A percentile compares a stretch with the other conserved stretches of the same genome.
Conservation (phyloP, 2,888 invertebrate species). For the Troides helena region DNA sequence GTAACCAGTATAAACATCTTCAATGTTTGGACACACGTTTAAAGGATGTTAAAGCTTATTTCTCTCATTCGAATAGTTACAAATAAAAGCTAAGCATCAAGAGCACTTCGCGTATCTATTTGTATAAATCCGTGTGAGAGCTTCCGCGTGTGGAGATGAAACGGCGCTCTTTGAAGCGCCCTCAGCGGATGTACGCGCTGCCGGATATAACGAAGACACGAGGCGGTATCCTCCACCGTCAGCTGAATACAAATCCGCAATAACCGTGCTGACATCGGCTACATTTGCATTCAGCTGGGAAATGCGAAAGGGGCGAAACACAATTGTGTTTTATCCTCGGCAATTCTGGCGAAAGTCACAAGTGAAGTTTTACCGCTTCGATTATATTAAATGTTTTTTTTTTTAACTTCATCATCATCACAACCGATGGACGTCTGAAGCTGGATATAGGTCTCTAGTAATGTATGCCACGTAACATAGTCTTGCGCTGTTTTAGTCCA, state of each 20-base stretch:
- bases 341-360: not conserved
- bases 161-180: conserved; percentile 10
- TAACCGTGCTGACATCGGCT: conserved; percentile 21
- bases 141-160: conserved; percentile 24
- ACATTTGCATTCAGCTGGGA: conserved; percentile 23
- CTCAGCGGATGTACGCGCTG: conserved; percentile 12
- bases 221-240: conserved; percentile 20
- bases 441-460: too few relatives aligned
- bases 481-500: too few relatives aligned
- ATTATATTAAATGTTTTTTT: not conserved
- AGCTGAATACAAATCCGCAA: conserved; percentile 28
- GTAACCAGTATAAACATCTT: too few relatives aligned
- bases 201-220: conserved; percentile 12
- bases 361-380: not conserved
- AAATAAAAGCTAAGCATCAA: not conserved
- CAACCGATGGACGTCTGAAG: too few relatives aligned
- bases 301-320: conserved; percentile 8
- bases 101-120: conserved; percentile 13
- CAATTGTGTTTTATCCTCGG: conserved; percentile 14
- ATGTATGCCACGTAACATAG: too few relatives aligned
- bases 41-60: not conserved
- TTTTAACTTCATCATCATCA: not conserved
- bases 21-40: not conserved
- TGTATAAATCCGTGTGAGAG: conserved; percentile 33
- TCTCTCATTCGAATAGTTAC: not conserved